These are phyloP conservation scores for Zophobas morio DNA, from an alignment of 1,140 invertebrate species.

Conservation along the genomic window DNA sequence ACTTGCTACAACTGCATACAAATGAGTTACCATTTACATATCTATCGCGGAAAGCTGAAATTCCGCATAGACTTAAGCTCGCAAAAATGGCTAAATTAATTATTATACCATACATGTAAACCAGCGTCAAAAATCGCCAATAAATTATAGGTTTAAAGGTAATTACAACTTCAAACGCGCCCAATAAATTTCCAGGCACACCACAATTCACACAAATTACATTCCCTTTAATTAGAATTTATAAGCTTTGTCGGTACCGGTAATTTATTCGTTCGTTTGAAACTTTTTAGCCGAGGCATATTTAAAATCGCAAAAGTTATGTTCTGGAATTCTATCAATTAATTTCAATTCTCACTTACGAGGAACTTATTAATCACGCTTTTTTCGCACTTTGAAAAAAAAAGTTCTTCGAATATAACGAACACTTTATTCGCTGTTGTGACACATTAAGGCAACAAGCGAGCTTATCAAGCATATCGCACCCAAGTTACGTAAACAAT, in stretches of 20 bases:
- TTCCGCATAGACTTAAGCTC: too few species aligned
- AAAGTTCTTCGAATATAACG: too few species aligned
- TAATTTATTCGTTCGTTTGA: conserved; percentile 22
- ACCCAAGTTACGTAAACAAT: conserved; percentile 2
- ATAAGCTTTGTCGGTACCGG: conserved; percentile 23
- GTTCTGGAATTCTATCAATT: conserved; percentile 21
- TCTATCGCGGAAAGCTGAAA: too few species aligned
- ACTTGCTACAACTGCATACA: too few species aligned
- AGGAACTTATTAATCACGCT: conserved; percentile 19
- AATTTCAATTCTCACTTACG: conserved; percentile 12
- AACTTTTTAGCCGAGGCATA: conserved; percentile 12
- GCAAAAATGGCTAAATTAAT: too few species aligned
- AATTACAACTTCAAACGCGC: conserved; percentile 12
- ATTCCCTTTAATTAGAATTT: conserved; percentile 39
- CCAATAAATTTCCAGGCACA: background rate
- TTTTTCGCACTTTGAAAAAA: background rate
- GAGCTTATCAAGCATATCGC: background rate
- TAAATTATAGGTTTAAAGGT: background rate
- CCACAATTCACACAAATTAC: conserved; percentile 21
- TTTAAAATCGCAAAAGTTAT: conserved; percentile 24
- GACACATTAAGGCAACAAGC: too few species aligned
- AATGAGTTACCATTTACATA: too few species aligned
- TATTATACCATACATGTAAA: too few species aligned
- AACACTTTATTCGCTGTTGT: too few species aligned
- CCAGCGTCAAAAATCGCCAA: too few species aligned